Base-by-base conservation (phyloP, 2,113 vertebrate species). In the Lamprologus lemairii region DNA sequence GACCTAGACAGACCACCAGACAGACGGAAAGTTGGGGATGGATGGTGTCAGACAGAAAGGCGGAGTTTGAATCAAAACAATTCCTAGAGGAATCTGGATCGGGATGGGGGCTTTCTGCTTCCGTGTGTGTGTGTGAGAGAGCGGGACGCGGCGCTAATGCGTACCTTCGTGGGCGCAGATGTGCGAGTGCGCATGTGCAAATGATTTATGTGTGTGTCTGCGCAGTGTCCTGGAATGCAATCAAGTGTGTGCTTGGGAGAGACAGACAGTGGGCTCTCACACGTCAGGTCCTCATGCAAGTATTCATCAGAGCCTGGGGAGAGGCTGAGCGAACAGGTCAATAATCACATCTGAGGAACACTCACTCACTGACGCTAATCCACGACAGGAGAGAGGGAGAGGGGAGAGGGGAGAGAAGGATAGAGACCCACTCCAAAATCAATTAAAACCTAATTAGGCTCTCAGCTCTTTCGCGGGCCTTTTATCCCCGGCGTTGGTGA, bases 401-500 rank as follows among this genome's bases (percentile, higher is more conserved):
- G 87, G 63, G 63, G 35, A 60, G 57, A 86, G 87, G 83, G 83
- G 75, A 82, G 60, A 84, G 86, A 87, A 47, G 86, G 87, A 89
- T 82, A 94, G 92, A 95, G 94, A 94, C 93, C 95, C 94, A 95
- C 94, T 94, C 93, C 95, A 94, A 96, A 96, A 97, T 97, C 96
- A 96, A 97, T 97, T 96, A 96, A 96, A 97, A 95, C 94, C 96
- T 96, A 96, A 97, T 97, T 96, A 96, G 93, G 93, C 94, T 94
- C 92, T 93, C 93, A 89, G 93, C 95, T 92, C 86, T 85, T 95
- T 95, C 87, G 85, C 91, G 21, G 93, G 90, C 92, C 90, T 95
- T 95, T 95, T 94, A 95, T 95, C 93, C 91, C 63, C 19, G 14
- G 89, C 79, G 86, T 90, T 87, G 87, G 91, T 79, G 88, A 93